phyloP scores from a whole-genome alignment of 2,113 vertebrate genomes.

The Corythaixoides concolor region DNA sequence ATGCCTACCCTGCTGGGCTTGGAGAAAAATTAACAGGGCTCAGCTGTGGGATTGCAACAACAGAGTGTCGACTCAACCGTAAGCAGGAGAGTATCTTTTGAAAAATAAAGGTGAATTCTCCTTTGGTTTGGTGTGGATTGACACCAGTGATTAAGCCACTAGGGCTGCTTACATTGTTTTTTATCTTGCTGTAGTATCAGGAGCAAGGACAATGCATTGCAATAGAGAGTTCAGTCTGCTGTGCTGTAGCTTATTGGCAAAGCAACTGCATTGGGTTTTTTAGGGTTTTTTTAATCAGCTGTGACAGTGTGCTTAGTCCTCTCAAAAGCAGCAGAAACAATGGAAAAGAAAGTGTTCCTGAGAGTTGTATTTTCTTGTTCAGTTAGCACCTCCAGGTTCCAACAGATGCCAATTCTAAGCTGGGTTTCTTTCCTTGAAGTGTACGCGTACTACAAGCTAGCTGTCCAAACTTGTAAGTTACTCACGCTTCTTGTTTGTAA shows the following conservation, averaged over 20 bases:
- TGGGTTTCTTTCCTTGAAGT: constrained; percentile 38
- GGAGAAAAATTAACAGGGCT: constrained; percentile 63
- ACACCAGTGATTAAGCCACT: not conserved
- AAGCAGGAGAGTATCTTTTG: not conserved
- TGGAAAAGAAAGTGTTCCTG: not conserved
- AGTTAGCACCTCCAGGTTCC: not conserved
- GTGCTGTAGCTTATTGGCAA: not conserved
- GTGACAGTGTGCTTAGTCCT: not conserved
- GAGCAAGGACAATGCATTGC: not conserved
- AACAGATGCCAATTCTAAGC: not conserved
- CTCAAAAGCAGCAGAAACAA: not conserved
- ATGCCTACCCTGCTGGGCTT: constrained; percentile 37
- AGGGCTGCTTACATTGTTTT: not conserved
- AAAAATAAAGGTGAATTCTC: not conserved
- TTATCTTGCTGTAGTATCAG: not conserved
- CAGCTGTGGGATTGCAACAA: constrained; percentile 34
- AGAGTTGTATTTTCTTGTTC: not conserved
- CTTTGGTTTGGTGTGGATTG: not conserved
- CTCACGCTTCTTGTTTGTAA: constrained; percentile 60
- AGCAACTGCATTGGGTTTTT: not conserved
- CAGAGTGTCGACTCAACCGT: not conserved
- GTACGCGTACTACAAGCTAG: constrained; percentile 31
- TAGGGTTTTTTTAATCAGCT: not conserved
- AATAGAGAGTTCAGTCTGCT: not conserved
- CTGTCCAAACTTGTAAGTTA: constrained; percentile 72